Evolutionary conservation across 1,140 invertebrate genomes (phyloP).

Genomic region (Temnothorax curvispinosus): DNA sequence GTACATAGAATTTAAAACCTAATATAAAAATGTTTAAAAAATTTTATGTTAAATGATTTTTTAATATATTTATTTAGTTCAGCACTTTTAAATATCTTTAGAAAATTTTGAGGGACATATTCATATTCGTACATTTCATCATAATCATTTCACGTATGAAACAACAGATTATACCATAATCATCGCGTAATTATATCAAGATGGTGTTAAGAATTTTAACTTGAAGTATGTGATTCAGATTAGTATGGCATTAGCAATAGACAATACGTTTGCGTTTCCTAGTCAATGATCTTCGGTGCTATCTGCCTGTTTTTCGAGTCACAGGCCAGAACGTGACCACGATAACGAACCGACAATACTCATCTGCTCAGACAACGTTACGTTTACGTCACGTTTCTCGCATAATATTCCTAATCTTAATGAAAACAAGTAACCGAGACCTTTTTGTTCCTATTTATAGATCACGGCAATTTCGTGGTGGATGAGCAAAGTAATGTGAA

Average conservation of each 20-base stretch:
- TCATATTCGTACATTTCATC: neutral
- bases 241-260: neutral
- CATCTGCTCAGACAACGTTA: neutral
- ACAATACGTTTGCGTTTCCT: neutral
- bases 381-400: constrained; percentile 46
- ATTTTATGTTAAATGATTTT: neutral
- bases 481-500: neutral
- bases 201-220: neutral
- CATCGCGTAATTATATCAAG: neutral
- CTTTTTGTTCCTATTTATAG: neutral
- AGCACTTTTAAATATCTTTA: neutral
- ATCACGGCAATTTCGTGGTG: neutral
- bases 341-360: constrained; percentile 26
- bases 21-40: no score
- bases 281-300: constrained; percentile 22
- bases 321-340: constrained; percentile 29
- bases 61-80: neutral
- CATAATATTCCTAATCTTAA: constrained; percentile 33
- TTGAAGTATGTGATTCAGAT: neutral
- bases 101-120: neutral
- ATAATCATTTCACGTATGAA: neutral
- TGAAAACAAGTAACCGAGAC: constrained; percentile 33
- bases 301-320: constrained; percentile 15
- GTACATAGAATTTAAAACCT: neutral
- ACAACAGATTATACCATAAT: neutral